A percentile compares a stretch with the other conserved stretches of the same genome.
Conservation (phyloP, 2,888 invertebrate genomes). For the Bellardia pandia region DNA sequence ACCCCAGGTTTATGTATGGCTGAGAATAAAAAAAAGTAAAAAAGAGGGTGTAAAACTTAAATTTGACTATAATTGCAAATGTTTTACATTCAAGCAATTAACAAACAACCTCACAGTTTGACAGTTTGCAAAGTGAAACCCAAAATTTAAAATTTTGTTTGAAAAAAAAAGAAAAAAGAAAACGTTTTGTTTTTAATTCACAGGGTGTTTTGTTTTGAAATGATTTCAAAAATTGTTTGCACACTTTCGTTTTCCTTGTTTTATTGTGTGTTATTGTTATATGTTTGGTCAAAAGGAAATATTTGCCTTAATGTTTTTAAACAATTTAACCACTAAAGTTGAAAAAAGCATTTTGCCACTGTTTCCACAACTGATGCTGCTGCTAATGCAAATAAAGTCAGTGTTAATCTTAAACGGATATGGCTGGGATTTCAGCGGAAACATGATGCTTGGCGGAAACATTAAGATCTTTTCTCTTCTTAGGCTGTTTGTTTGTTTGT, state of each 20-base stretch:
- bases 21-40: neutral
- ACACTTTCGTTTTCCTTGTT: slow-evolving; percentile 45
- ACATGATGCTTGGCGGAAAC: slow-evolving; percentile 82
- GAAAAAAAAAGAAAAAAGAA: neutral
- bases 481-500: neutral
- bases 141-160: slow-evolving; percentile 36
- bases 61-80: slow-evolving; percentile 78
- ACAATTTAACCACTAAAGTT: slow-evolving; percentile 54
- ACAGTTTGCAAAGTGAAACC: neutral
- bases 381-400: slow-evolving; percentile 54
- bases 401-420: slow-evolving; percentile 71
- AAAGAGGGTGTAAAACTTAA: slow-evolving; percentile 65
- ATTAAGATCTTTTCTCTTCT: slow-evolving; percentile 76
- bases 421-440: slow-evolving; percentile 76
- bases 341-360: neutral
- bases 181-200: slow-evolving; percentile 52
- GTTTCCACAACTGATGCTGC: neutral
- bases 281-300: slow-evolving; percentile 49
- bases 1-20: slow-evolving; percentile 13
- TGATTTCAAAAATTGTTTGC: slow-evolving; percentile 53
- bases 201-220: slow-evolving; percentile 46
- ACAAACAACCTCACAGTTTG: slow-evolving; percentile 57
- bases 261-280: neutral
- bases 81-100: slow-evolving; percentile 65
- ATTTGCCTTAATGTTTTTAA: slow-evolving; percentile 63